Conservation (phyloP, 92 coral and sea anemone species). For the Chrysogorgia sp. region DNA sequence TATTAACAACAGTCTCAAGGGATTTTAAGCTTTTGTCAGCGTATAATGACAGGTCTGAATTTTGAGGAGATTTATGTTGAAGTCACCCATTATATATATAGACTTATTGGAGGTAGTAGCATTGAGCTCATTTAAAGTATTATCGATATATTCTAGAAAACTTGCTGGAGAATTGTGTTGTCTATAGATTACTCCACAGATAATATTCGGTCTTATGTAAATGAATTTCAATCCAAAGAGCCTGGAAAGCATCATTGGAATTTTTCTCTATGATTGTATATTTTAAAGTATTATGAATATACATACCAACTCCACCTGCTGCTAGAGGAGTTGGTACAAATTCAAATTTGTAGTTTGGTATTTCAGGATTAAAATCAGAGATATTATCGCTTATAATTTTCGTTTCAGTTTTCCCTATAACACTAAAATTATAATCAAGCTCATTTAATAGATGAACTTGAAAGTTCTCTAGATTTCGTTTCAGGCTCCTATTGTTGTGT, state of each 20-base stretch:
- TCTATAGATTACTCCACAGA: conserved; percentile 51
- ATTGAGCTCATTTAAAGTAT: conserved; percentile 38
- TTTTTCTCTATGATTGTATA: conserved; percentile 54
- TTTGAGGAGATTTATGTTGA: conserved; percentile 50
- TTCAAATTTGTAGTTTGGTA: conserved; percentile 55
- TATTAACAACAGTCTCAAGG: conserved; percentile 40
- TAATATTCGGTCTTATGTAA: conserved; percentile 26
- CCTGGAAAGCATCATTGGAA: conserved; percentile 62
- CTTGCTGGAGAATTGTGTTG: conserved; percentile 56
- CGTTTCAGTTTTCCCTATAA: conserved; percentile 51
- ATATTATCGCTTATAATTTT: conserved; percentile 29
- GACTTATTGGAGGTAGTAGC: conserved; percentile 27
- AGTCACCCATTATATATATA: conserved; percentile 49
- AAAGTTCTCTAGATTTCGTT: conserved; percentile 34
- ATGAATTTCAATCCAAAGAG: conserved; percentile 62
- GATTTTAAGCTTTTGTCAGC: conserved; percentile 38
- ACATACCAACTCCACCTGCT: conserved; percentile 63
- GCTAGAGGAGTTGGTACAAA: conserved; percentile 63
- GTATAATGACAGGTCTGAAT: neutral
- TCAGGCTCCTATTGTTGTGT: conserved; percentile 29
- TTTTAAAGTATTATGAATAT: conserved; percentile 32
- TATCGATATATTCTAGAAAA: conserved; percentile 52
- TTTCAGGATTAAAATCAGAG: conserved; percentile 24
- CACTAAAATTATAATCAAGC: conserved; percentile 33
- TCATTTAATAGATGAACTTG: conserved; percentile 50